Percentiles rank a stretch among this genome's conserved stretches.
These are phyloP conservation scores for Nematolebias whitei DNA, from an alignment of 2,113 vertebrate species.

Conservation along the genomic window DNA sequence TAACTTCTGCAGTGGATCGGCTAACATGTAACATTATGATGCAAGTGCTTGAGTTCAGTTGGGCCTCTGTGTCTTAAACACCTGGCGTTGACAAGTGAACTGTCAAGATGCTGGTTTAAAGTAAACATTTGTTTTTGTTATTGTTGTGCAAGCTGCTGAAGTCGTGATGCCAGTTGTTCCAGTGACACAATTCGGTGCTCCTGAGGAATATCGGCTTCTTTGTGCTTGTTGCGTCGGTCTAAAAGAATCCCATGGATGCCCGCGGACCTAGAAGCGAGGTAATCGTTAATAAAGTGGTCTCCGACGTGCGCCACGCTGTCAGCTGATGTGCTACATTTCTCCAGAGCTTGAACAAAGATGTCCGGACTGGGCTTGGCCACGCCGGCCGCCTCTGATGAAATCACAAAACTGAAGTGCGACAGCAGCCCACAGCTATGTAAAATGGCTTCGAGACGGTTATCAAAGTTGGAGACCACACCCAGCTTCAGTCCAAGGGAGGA, in stretches of 20 bases:
- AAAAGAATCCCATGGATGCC: constrained; percentile 89
- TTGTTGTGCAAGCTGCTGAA: constrained; percentile 61
- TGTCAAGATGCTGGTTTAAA: not conserved
- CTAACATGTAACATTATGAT: too few species aligned
- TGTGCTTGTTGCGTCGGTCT: constrained; percentile 39
- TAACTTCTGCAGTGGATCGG: too few species aligned
- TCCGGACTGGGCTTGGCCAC: constrained; percentile 83
- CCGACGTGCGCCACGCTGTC: constrained; percentile 84
- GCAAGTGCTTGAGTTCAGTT: too few species aligned
- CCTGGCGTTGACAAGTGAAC: too few species aligned
- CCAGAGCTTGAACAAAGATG: constrained; percentile 85
- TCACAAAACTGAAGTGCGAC: constrained; percentile 86
- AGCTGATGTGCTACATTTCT: constrained; percentile 64
- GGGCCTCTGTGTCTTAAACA: too few species aligned
- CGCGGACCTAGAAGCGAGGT: constrained; percentile 79
- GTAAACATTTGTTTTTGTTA: not conserved
- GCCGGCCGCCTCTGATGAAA: constrained; percentile 86
- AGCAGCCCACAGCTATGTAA: constrained; percentile 79
- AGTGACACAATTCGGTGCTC: constrained; percentile 72
- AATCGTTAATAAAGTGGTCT: constrained; percentile 87
- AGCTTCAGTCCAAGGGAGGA: constrained; percentile 80
- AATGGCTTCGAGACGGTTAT: constrained; percentile 84
- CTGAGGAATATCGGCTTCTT: constrained; percentile 51
- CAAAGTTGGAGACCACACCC: constrained; percentile 92
- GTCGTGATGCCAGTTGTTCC: constrained; percentile 67